These are phyloP conservation scores for Heterocephalus glaber DNA, from an alignment of 2,113 vertebrate species.

Conservation along the genomic window DNA sequence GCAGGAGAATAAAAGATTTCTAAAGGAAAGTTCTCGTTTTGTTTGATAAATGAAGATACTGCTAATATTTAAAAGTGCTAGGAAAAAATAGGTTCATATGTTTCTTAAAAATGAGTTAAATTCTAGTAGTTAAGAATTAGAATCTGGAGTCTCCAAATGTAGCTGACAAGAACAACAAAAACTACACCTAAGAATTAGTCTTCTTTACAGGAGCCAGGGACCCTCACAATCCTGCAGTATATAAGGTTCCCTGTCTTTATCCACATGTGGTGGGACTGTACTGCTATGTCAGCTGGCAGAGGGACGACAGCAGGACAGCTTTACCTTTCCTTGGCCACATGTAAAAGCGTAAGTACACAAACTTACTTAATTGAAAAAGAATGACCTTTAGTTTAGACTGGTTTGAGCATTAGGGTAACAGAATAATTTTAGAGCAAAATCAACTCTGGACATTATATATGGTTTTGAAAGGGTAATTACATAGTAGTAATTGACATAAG, in stretches of 20 bases:
- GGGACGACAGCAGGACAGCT: neutral
- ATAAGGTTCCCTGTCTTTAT: neutral
- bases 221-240: neutral
- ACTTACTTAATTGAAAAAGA: neutral
- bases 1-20: neutral
- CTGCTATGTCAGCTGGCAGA: neutral
- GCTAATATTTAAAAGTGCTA: neutral
- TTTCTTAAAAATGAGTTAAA: neutral
- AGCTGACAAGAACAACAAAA: neutral
- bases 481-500: neutral
- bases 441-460: neutral
- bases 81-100: neutral
- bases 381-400: neutral
- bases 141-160: neutral
- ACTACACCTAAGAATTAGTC: neutral
- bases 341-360: neutral
- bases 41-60: neutral
- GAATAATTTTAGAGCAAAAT: slow-evolving; percentile 22
- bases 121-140: neutral
- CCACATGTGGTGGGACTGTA: neutral
- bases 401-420: neutral
- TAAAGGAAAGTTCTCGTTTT: neutral
- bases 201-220: neutral
- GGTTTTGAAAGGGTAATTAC: neutral
- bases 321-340: neutral